Evolutionary conservation across 2,113 vertebrate genomes (phyloP), one percentile per base, ranked within the genome.

Genomic region (Ctenomys sociabilis): DNA sequence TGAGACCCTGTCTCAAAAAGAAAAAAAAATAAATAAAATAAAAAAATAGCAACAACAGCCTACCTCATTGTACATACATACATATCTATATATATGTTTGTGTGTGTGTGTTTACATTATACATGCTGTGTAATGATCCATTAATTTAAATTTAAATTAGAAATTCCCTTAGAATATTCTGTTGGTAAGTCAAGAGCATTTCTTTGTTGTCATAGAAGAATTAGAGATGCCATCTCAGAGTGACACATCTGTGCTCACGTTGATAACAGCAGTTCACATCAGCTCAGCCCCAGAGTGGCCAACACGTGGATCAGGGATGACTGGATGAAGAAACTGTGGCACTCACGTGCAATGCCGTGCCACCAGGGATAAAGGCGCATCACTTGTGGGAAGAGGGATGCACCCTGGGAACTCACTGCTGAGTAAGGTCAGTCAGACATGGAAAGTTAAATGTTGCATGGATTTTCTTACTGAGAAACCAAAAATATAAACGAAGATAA

Each of bases 111-210:
- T 94, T 84, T 91, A 59, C 80, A 32, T 93, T 22, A 16, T 1
- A n/a, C 1, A n/a, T 91, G 4, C 37, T 85, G 40, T 91, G 21
- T 37, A 52, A 75, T 89, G 14, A 91, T 61, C 2, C 13, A 13
- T 54, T 81, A 61, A 35, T 94, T 77, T 64, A 86, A 72, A 43
- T 95, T 80, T 73, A 87, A 95, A 64, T 63, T 24, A 11, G 61
- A 93, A 26, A 73, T 45, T 85, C 88, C 17, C 87, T 85, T 72
- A 66, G 19, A 95, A 54, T 88, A 75, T 82, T 85, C 81, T 91
- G 61, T 13, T 32, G 22, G 2, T 63, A 11, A 49, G 13, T 10
- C 30, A 75, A 73, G 10, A 90, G 19, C 10, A 89, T 24, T 21
- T 11, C 7, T 16, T 64, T 72, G 28, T 64, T 21, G 14, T 66